Base-by-base conservation (phyloP, 2,888 invertebrate species). In the Chymomyza procnemis region DNA sequence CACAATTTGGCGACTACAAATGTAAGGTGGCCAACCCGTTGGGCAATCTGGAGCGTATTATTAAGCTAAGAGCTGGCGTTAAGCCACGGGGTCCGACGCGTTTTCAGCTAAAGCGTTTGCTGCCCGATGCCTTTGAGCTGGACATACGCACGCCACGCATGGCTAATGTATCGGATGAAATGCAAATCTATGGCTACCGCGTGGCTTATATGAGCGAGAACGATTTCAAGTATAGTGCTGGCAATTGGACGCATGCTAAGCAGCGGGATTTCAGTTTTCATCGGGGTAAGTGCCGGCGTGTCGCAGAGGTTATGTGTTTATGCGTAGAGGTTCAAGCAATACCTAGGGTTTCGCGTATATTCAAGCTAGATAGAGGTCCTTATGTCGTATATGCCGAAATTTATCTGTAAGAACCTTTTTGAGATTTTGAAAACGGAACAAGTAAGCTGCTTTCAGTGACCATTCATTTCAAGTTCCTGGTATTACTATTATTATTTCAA, bases 1-100 rank as follows among this genome's bases (percentile, higher is more conserved):
- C 84, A 4, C 90, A 90, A 66, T 92, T 93, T 64, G 93, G 93
- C 1, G 92, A 92, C 73, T 93, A 93, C 88, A 92, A 91, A 74
- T 93, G 93, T 88, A 91, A 91, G 74, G 93, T 93, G 50, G 89
- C 89, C 58, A 93, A 93, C 88, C 89, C 89, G 16, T 76, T 92
- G 75, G 93, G 93, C 4, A 91, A 89, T 60, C 80, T 93, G 60
- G 92, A 92, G 70, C 91, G 92, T 56, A 86, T 90, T 54, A 92
- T 93, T 71, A 91, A 90, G 14, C 85, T 94, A 63, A 90, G 91
- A 21, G 89, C 92, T 69, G 93, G 93, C 0, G 90, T 91, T 26
- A 92, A 92, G 69, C 93, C 94, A 0, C 89, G 90, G 4, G 89
- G 91, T 0, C 93, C 94, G 1, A 77, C 85, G 8, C 87, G 89